These are phyloP conservation scores for Amblyornis subalaris DNA, from an alignment of 2,113 vertebrate genomes.

Conservation along the genomic window DNA sequence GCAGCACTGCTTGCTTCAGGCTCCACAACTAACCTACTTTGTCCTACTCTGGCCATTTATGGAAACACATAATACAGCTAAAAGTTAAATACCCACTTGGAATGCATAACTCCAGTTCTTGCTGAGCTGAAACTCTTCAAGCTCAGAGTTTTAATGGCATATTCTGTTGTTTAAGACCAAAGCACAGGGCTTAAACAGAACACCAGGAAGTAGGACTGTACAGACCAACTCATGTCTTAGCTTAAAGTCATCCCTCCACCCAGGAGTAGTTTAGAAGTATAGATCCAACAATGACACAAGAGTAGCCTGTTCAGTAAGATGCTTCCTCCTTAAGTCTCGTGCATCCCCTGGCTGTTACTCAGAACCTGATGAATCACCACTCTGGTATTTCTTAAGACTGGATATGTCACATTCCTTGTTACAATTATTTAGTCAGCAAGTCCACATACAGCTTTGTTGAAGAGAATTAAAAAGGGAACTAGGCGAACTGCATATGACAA, in stretches of 20 bases:
- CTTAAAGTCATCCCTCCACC: not conserved
- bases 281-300: not conserved
- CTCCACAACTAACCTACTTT: not conserved
- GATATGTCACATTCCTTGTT: not conserved
- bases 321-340: not conserved
- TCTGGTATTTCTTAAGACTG: not conserved
- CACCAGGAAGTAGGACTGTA: not conserved
- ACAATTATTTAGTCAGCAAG: not conserved
- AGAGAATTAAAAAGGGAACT: not conserved
- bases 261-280: not conserved
- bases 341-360: not conserved
- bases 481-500: not conserved
- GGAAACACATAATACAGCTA: not conserved
- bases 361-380: conserved; percentile 18
- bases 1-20: not conserved
- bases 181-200: not conserved
- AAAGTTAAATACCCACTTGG: not conserved
- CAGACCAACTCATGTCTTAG: not conserved
- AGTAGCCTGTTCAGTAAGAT: not conserved
- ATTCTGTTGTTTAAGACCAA: not conserved
- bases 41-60: conserved; percentile 5
- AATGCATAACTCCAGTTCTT: not conserved
- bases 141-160: not conserved
- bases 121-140: not conserved
- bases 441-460: not conserved